A percentile compares a stretch with the other conserved stretches of the same genome.
These are phyloP conservation scores for Caenorhabditis japonica DNA, from an alignment of 2,888 invertebrate genomes.

Conservation along the genomic window DNA sequence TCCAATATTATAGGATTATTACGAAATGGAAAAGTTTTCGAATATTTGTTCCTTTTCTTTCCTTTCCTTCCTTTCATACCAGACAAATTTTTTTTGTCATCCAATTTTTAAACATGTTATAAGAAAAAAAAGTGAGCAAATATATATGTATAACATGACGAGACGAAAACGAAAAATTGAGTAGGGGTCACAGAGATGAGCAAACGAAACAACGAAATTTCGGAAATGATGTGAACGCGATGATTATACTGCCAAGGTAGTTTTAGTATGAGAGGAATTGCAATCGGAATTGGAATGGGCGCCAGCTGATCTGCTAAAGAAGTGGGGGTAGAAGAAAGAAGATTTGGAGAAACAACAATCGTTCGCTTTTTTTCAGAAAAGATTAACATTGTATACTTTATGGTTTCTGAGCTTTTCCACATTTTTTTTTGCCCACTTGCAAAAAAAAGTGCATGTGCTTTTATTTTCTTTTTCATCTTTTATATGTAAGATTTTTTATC, in stretches of 20 bases:
- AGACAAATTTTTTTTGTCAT: constrained; percentile 10
- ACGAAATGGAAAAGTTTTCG: no score
- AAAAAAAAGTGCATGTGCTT: no score
- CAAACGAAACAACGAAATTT: constrained; percentile 33
- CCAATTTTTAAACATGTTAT: constrained; percentile 8
- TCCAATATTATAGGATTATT: no score
- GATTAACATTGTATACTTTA: no score
- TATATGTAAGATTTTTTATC: no score
- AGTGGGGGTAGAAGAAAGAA: constrained; percentile 17
- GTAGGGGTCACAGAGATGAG: constrained; percentile 22
- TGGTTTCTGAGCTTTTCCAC: no score
- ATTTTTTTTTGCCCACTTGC: no score
- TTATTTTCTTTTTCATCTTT: no score
- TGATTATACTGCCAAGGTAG: constrained; percentile 29
- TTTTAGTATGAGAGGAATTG: constrained; percentile 7
- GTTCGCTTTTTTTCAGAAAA: neutral
- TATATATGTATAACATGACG: constrained; percentile 29
- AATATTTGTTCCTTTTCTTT: no score
- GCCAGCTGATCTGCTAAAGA: constrained; percentile 35
- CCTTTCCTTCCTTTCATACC: neutral
- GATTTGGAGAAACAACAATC: neutral
- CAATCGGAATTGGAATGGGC: no score
- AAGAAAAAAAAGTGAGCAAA: constrained; percentile 26
- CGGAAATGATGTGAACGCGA: constrained; percentile 35
- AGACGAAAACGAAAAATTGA: no score